Base-by-base conservation (phyloP, 2,888 invertebrate genomes). In the Parelbella ahira region DNA sequence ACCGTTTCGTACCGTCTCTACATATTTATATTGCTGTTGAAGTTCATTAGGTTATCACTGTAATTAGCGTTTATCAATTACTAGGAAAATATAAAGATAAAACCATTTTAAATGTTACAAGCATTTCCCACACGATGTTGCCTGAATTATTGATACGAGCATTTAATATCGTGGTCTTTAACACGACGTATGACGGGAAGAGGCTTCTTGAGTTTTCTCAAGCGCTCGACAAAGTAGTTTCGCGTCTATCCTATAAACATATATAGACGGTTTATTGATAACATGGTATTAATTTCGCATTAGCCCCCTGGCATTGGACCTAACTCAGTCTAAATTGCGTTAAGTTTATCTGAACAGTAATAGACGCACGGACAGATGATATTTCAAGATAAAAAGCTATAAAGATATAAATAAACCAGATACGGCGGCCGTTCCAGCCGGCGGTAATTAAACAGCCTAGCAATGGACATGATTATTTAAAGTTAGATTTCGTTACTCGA, bases 341-440 rank as follows among this genome's bases (percentile, higher is more conserved):
- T 50, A 49, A 44, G 49, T 46, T 50, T 49, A 59, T 56, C 56
- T 50, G 11, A 36, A 47, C 42, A 37, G 45, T 44, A 39, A 49
- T 37, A 37, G 47, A 48, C 41, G 37, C 37, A 51, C 44, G 47
- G 60, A 65, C 63, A 67, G 71, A 71, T 72, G 64, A 69, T 71
- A 67, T 60, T 62, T 65, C 52, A 60, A 68, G 75, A 75, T 76
- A 72, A 70, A 42, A 54, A 38, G 46, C 49, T 56, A 60, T 64
- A 57, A 60, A 66, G 57, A 59, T 68, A 62, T 65, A 63, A 67
- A 71, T 60, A 57, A 56, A 44, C 29, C 32, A 45, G 56, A 56
- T 58, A 61, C 38, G 20, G 7, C 20, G 12, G 19, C 11, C 24
- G 33, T 20, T 29, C 10, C 10, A 24, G 33, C 11, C 23, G 11